A percentile compares a stretch with the other conserved stretches of the same genome.
phyloP scores from a whole-genome alignment of 2,888 invertebrate genomes.

The Epinotia brunnichana region DNA sequence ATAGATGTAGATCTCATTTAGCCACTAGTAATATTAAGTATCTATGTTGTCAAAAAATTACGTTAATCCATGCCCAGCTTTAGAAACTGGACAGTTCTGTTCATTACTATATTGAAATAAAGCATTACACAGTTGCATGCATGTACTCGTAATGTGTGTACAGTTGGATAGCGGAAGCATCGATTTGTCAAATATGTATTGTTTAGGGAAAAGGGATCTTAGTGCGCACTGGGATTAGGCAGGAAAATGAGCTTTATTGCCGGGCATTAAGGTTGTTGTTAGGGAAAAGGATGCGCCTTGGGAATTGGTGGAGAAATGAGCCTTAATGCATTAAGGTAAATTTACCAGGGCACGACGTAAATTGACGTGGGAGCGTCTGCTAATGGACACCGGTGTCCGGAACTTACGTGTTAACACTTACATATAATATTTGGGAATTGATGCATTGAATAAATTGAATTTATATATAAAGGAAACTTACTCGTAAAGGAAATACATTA shows the following conservation, averaged over 20 bases:
- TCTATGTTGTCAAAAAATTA: too few species aligned
- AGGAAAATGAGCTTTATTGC: neutral
- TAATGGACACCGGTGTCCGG: neutral
- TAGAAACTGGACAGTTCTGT: too few species aligned
- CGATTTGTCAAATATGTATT: neutral
- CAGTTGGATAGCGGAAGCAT: conserved; percentile 1
- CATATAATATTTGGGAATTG: neutral
- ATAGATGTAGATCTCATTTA: too few species aligned
- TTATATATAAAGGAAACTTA: too few species aligned
- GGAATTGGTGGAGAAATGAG: neutral
- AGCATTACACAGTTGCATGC: too few species aligned
- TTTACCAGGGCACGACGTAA: neutral
- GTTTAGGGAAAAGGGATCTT: too few species aligned
- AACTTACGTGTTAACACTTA: neutral
- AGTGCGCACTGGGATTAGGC: neutral
- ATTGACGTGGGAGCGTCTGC: neutral
- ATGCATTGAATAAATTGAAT: too few species aligned
- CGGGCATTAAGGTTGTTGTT: neutral
- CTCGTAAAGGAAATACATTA: too few species aligned
- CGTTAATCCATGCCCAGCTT: too few species aligned
- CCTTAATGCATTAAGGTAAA: neutral
- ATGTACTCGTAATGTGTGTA: neutral
- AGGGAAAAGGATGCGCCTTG: neutral
- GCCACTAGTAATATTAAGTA: too few species aligned
- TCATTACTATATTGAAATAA: too few species aligned